Base-by-base conservation (phyloP, 2,113 vertebrate genomes). In the Pseudorectes ferrugineus region DNA sequence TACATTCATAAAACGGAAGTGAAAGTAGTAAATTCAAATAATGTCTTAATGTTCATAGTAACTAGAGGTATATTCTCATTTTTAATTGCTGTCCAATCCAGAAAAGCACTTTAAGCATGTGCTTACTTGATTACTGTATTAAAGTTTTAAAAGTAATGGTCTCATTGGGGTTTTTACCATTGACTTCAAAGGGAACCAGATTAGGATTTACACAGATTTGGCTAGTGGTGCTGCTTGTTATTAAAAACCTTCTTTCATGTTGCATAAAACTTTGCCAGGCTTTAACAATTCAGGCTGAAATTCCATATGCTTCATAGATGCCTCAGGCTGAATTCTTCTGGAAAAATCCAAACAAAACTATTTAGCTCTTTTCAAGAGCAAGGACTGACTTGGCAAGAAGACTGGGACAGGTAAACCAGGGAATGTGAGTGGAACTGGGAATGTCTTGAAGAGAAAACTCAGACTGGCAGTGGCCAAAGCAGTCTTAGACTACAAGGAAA, bases 151-250 rank as follows among this genome's bases (percentile, higher is more conserved):
- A 94, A 67, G 77, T 79, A 96, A 88, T 93, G 40, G 46, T 62
- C 72, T 28, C 55, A 77, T n/a, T 92, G 78, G 49, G 67, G 52
- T 63, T 95, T 91, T 89, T 93, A 85, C n/a, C 55, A 52, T 43
- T 76, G 33, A 94, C 95, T 91, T 97, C 96, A 97, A 96, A 97
- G 74, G 22, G 24, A 94, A 57, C 12, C 38, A 88, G 78, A 77
- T 89, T 89, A 92, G 51, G 88, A 92, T 92, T 95, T 85, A 80
- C 55, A 85, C 48, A 62, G 35, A 85, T 95, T 95, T 94, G 78
- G 59, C 62, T 82, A 75, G 54, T 62, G 58, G 22, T 31, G 42
- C 15, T 73, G 74, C 38, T 92, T 85, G 33, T 89, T 95, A 96
- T 89, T 96, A 85, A 89, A 94, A 42, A 35, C 33, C 17, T 84